Conservation (phyloP, 1,140 invertebrate genomes). For the Coenobita brevimanus region DNA sequence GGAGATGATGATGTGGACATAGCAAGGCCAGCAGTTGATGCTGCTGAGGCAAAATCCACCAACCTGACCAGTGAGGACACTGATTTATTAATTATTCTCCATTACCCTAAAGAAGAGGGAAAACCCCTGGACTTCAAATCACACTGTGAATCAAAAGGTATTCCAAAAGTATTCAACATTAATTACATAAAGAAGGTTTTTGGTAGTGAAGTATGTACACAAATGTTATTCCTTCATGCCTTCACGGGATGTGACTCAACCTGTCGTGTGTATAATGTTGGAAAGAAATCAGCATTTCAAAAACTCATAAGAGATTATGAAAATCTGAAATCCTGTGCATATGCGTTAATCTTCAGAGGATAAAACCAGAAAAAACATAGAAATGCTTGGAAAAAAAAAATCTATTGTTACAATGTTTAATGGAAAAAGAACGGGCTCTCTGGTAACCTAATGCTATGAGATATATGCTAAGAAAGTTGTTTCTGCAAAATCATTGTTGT, state of each 20-base stretch:
- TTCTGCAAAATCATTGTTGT: not conserved
- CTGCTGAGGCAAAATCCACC: not conserved
- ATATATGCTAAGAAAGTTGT: constrained; percentile 5
- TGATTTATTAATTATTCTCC: constrained; percentile 8
- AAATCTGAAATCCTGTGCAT: not conserved
- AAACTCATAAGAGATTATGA: constrained; percentile 28
- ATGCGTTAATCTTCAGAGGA: constrained; percentile 2
- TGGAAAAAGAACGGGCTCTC: not conserved
- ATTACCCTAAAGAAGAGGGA: constrained; percentile 1
- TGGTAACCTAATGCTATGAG: not conserved
- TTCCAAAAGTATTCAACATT: constrained; percentile 15
- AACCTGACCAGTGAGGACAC: constrained; percentile 33
- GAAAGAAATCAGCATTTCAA: too few relatives aligned
- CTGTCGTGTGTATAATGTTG: constrained; percentile 15
- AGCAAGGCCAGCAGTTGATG: not conserved
- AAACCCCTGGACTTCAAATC: constrained; percentile 18
- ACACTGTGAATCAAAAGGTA: constrained; percentile 20
- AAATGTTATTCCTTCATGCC: constrained; percentile 30
- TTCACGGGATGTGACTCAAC: constrained; percentile 30
- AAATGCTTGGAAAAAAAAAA: not conserved
- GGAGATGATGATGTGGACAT: constrained; percentile 53
- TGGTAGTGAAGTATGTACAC: too few relatives aligned
- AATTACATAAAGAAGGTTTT: too few relatives aligned
- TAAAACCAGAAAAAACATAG: not conserved
- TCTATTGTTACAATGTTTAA: not conserved